phyloP scores from a whole-genome alignment of 2,797 vertebrate species.

The Buceros bicornis region DNA sequence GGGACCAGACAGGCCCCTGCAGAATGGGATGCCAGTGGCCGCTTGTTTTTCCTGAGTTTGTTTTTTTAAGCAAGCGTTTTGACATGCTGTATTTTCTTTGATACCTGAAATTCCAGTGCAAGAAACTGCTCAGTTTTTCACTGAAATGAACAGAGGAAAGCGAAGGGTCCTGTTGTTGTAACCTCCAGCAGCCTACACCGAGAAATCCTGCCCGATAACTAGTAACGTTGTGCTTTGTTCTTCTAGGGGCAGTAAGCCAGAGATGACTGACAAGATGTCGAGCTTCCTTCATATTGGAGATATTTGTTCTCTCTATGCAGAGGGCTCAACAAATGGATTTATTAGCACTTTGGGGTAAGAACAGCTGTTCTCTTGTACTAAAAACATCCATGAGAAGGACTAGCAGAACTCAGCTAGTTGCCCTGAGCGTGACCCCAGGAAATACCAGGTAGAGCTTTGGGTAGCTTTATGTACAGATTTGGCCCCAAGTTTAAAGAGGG shows the following conservation, averaged over 20 bases:
- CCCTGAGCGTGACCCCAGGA: background rate
- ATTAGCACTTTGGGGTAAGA: conserved; percentile 99
- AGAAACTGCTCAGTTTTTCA: background rate
- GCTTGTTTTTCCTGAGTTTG: background rate
- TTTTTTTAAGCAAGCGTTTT: background rate
- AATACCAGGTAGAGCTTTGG: background rate
- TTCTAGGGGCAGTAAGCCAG: conserved; percentile 82
- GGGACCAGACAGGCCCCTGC: background rate
- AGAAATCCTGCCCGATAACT: background rate
- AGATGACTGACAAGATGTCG: conserved; percentile 99
- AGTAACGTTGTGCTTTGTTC: background rate
- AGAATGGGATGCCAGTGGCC: background rate
- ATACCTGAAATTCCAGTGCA: background rate
- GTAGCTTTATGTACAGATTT: background rate
- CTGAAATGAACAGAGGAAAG: background rate
- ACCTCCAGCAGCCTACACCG: background rate
- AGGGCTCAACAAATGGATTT: conserved; percentile 97
- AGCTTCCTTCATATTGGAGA: conserved; percentile 99
- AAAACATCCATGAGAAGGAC: background rate
- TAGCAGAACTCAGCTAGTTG: background rate
- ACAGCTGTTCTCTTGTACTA: conserved; percentile 14
- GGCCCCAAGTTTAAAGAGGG: background rate
- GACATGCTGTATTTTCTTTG: background rate
- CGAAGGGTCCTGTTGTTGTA: background rate
- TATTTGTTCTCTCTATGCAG: conserved; percentile 97